Conservation (phyloP, 2,113 vertebrate genomes). For the Arvicanthis niloticus region DNA sequence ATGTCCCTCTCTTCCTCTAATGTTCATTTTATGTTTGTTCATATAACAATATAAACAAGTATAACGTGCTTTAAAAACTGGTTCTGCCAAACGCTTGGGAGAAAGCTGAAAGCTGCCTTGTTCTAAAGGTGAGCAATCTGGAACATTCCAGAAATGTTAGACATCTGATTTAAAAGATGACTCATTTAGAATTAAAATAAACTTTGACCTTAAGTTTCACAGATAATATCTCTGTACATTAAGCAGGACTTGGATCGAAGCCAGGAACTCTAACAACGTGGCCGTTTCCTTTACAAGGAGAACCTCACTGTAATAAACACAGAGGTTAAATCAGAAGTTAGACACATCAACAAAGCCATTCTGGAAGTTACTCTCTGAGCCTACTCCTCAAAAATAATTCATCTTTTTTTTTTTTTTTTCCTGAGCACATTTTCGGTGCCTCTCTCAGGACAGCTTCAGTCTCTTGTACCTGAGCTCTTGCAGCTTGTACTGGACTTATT, state of each 20-base stretch:
- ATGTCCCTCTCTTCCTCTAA: neutral
- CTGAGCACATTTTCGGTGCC: slow-evolving; percentile 54
- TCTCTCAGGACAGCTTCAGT: slow-evolving; percentile 54
- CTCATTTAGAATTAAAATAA: slow-evolving; percentile 42
- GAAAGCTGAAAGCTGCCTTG: neutral
- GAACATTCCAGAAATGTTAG: slow-evolving; percentile 48
- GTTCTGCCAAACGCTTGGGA: slow-evolving; percentile 17
- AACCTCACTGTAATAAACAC: slow-evolving; percentile 26
- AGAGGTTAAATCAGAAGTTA: slow-evolving; percentile 47
- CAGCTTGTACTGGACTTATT: slow-evolving; percentile 54
- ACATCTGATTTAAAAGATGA: slow-evolving; percentile 52
- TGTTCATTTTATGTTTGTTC: neutral
- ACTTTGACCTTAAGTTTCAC: slow-evolving; percentile 31
- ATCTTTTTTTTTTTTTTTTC: neutral
- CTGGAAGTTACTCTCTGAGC: slow-evolving; percentile 58
- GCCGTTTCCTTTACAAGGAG: slow-evolving; percentile 19
- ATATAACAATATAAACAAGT: neutral
- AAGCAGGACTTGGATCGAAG: slow-evolving; percentile 42
- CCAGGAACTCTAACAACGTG: slow-evolving; percentile 39
- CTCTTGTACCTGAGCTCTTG: neutral
- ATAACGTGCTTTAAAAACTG: neutral
- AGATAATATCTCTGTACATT: neutral
- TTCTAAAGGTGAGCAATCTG: slow-evolving; percentile 10
- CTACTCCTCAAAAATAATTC: slow-evolving; percentile 66
- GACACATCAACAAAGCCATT: slow-evolving; percentile 52